Base-by-base conservation (phyloP, 2,888 invertebrate genomes). In the Ypsolopha scabrella region DNA sequence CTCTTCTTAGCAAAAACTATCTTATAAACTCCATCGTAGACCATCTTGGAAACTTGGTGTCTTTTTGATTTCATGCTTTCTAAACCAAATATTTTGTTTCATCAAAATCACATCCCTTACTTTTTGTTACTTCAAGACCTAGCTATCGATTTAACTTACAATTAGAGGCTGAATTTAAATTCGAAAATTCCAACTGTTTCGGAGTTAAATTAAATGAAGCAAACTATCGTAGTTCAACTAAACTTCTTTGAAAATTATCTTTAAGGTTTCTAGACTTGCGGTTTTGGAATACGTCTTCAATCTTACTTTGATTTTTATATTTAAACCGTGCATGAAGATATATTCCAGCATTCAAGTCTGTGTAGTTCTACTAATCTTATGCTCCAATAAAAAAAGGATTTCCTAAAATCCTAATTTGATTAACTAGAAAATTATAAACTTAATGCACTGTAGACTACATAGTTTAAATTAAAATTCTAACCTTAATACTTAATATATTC, bases 381-480 rank as follows among this genome's bases (percentile, higher is more conserved):
- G 72, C 79, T 79, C 77, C 77, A 75, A 72, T 73, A 74, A 78
- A 71, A 67, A 49, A 49, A 33, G 76, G 79, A 76, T 76, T 74
- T 56, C 59, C 62, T 73, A 64, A 67, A 70, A 74, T 75, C 75
- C 76, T 67, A 64, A 68, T 63, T 73, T 78, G 72, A 68, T 70
- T 76, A 79, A 82, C 80, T 79, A 74, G 59, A 61, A 72, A 72
- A 63, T 65, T 70, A 67, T 24, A 77, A 79, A 83, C 80, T 75
- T 80, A 80, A 79, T 68, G 82, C 81, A 85, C 82, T 77, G 81
- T 86, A 86, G 85, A 75, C 80, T 77, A 77, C 74, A 68, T 81
- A 83, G 80, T 75, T 74, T 79, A 72, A 80, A 77, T 66, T 62
- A 67, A 74, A 57, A 76, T 72, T 64, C 67, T 72, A 71, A 74